Conservation (phyloP, 2,797 vertebrate genomes). For the Sebastes hubbsi region DNA sequence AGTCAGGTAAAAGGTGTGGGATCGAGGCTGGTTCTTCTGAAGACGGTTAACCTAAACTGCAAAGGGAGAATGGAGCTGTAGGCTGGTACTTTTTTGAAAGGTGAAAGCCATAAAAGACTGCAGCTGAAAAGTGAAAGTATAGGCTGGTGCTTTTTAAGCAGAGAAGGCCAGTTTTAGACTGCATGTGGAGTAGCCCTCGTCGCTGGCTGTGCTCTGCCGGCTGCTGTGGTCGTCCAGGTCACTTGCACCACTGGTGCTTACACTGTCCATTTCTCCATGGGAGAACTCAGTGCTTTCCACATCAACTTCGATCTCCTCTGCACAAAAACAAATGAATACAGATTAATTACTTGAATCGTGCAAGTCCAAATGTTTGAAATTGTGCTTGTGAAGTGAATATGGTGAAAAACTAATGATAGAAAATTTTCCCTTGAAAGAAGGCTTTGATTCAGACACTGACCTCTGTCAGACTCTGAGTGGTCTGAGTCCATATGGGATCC, state of each 20-base stretch:
- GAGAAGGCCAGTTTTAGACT: slow-evolving; percentile 92
- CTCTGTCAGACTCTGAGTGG: slow-evolving; percentile 96
- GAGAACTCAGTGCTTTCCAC: slow-evolving; percentile 99
- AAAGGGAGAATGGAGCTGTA: slow-evolving; percentile 53
- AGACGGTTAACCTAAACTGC: slow-evolving; percentile 48
- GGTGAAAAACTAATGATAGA: too few relatives aligned
- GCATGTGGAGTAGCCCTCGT: slow-evolving; percentile 99
- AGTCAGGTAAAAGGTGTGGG: slow-evolving; percentile 36
- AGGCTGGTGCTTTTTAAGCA: slow-evolving; percentile 72
- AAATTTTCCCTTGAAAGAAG: not conserved
- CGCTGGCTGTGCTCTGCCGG: slow-evolving; percentile 95
- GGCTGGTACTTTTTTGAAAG: slow-evolving; percentile 69
- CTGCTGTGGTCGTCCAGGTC: slow-evolving; percentile 99
- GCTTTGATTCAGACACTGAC: slow-evolving; percentile 65
- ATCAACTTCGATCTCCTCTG: slow-evolving; percentile 98
- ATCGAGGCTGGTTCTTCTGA: slow-evolving; percentile 59
- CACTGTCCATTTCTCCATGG: slow-evolving; percentile 98
- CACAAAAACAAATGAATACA: slow-evolving; percentile 10
- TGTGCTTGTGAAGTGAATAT: not conserved
- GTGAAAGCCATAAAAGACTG: slow-evolving; percentile 68
- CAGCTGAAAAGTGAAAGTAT: slow-evolving; percentile 51
- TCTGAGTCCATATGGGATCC: slow-evolving; percentile 92
- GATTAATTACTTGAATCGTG: not conserved
- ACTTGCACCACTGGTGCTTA: slow-evolving; percentile 95
- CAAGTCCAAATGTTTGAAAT: not conserved